Base-by-base conservation (phyloP, 64 coral and sea anemone genomes). In the Astreopora myriophthalma region DNA sequence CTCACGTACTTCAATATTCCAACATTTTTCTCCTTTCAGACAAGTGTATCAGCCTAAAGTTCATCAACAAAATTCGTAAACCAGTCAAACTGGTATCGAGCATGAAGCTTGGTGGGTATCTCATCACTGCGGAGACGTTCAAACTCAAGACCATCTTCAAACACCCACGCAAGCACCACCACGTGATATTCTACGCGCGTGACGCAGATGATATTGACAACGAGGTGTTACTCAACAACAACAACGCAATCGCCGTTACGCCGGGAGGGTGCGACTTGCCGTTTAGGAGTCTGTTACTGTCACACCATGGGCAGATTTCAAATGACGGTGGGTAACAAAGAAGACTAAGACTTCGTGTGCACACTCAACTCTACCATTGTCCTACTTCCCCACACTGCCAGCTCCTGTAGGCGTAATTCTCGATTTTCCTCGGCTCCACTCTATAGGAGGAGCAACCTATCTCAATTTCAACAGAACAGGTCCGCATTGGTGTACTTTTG, bases 121-220 rank as follows among this genome's bases (percentile, higher is more conserved):
- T 99, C 0, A 85, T 99, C 3, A 99, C 94, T 5, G 94, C 97
- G 1, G 94, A 99, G 74, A 95, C 94, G 0, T 99, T 99, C 42
- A 99, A 99, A 88, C 84, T 99, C 19, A 95, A 93, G 76, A 99
- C 97, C 0, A 93, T 99, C 51, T 99, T 99, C 58, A 99, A 99
- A 79, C 97, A 99, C 58, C 80, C 97, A 8, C 88, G 90, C 37
- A 99, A 96, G 44, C 87, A 99, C 69, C 93, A 94, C 23, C 94
- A 99, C 52, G 97, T 96, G 30, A 92, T 95, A 29, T 96, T 99
- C 91, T 99, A 95, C 60, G 97, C 94, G 5, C 93, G 95, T 61
- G 93, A 95, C 71, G 65, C 93, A 34, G 90, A 95, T 8, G 82
- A 76, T 57, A 92, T 85, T 27, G 91, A 83, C 20, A 94, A 95